Evolutionary conservation across 2,888 invertebrate genomes (phyloP).

Genomic region (Mimachlamys varia): DNA sequence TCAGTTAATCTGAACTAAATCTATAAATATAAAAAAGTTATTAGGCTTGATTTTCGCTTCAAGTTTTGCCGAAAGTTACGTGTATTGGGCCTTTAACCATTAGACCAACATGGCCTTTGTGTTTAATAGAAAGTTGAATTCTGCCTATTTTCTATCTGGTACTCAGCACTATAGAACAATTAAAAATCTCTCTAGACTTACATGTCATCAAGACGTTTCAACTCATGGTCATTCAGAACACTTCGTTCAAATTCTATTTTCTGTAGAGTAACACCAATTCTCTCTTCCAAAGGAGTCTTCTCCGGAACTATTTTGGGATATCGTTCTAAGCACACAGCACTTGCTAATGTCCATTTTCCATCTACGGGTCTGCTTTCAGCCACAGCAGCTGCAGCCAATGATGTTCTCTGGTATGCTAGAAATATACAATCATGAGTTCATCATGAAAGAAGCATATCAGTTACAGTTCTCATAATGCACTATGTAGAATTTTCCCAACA

Average conservation of each 20-base stretch:
- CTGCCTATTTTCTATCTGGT: too few species aligned
- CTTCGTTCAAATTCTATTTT: neutral
- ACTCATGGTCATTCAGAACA: neutral
- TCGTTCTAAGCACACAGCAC: conserved; percentile 1
- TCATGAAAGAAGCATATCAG: too few species aligned
- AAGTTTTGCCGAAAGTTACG: too few species aligned
- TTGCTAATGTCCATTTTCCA: neutral
- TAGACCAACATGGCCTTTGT: too few species aligned
- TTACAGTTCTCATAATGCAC: too few species aligned
- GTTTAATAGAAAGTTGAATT: too few species aligned
- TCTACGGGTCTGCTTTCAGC: neutral
- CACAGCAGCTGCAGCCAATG: neutral
- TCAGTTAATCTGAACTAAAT: too few species aligned
- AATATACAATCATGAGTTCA: neutral
- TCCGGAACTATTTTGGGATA: neutral
- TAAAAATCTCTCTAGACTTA: neutral
- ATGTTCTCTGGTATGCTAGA: neutral
- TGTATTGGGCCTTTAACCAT: too few species aligned
- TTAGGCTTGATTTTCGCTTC: too few species aligned
- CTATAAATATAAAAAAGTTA: too few species aligned
- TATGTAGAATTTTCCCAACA: too few species aligned
- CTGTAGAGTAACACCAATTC: neutral
- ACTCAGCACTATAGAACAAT: too few species aligned
- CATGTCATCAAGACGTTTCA: neutral
- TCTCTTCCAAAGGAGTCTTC: neutral